Percentiles rank a stretch among this genome's conserved stretches.
phyloP scores from a whole-genome alignment of 2,113 vertebrate species.

The Dipodomys spectabilis region DNA sequence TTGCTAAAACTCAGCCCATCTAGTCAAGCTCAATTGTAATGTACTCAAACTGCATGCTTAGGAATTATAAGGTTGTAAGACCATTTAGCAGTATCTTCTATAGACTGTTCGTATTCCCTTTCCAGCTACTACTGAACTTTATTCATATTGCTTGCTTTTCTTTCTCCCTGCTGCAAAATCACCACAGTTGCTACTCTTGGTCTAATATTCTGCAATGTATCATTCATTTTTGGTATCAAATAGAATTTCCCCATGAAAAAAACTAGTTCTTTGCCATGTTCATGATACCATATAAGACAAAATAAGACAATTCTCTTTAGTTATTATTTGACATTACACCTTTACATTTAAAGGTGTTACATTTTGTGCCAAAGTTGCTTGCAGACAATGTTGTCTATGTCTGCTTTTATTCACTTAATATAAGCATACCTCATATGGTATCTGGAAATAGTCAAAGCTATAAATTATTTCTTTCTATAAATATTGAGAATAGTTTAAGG shows the following conservation, averaged over 20 bases:
- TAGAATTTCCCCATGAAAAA: background rate
- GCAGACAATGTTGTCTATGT: background rate
- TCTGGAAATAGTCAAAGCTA: background rate
- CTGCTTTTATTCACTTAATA: background rate
- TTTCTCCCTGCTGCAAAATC: background rate
- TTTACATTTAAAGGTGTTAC: background rate
- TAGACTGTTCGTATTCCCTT: background rate
- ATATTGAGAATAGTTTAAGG: too few species aligned
- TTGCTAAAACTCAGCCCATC: background rate
- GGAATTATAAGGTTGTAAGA: background rate
- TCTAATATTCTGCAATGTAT: background rate
- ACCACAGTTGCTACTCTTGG: too few species aligned
- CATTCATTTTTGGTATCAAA: background rate
- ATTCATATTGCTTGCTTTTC: background rate
- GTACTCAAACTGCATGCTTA: background rate
- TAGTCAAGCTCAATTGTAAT: background rate
- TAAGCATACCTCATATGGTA: background rate
- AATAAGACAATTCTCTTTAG: background rate
- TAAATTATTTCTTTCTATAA: too few species aligned
- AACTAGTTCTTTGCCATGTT: background rate
- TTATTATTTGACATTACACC: background rate
- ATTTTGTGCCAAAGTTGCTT: background rate
- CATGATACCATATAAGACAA: background rate
- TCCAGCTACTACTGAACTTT: background rate
- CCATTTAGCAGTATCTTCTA: background rate